Evolutionary conservation across 2,113 vertebrate species (phyloP).

Genomic region (Sphaerodactylus townsendi): DNA sequence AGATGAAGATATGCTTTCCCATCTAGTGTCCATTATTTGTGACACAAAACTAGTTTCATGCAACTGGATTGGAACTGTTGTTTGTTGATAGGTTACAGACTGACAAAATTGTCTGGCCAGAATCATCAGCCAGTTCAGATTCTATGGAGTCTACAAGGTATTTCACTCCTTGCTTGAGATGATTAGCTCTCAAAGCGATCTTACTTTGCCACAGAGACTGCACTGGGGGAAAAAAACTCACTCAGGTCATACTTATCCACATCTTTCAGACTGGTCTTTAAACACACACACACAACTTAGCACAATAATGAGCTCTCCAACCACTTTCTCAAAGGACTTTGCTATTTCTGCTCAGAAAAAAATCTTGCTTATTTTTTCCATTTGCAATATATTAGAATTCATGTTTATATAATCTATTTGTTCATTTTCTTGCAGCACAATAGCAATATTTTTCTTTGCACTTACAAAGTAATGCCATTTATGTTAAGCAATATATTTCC

Average conservation of each 20-base stretch:
- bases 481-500: slow-evolving; percentile 9
- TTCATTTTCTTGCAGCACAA: not conserved
- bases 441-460: not conserved
- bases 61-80: not conserved
- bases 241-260: not conserved
- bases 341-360: not conserved
- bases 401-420: slow-evolving; percentile 1
- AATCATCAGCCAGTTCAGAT: not conserved
- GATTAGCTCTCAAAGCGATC: slow-evolving; percentile 2
- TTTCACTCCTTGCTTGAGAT: not conserved
- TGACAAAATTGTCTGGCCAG: not conserved
- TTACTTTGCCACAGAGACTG: not conserved
- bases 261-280: not conserved
- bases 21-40: not conserved
- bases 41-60: not conserved
- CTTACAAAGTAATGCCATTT: not conserved
- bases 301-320: not conserved
- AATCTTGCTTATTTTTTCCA: slow-evolving; percentile 1
- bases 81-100: not conserved
- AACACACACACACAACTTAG: not conserved
- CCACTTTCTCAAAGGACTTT: not conserved
- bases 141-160: not conserved
- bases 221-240: not conserved
- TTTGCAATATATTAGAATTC: slow-evolving; percentile 12
- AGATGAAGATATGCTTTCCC: not conserved